Evolutionary conservation across 2,888 invertebrate species (phyloP).

Genomic region (Acronicta alni): DNA sequence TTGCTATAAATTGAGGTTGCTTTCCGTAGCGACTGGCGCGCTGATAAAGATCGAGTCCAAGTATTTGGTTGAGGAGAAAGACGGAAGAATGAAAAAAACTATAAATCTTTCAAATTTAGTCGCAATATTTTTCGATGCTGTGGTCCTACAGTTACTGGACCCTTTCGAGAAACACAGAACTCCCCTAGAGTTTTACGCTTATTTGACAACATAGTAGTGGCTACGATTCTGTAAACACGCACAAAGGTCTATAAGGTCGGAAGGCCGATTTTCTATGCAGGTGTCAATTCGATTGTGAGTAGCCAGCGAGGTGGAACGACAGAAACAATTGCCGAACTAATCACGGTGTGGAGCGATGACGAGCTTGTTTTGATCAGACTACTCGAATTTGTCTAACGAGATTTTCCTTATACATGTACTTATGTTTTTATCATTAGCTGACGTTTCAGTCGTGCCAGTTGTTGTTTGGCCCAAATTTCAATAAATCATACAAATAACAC

Average conservation of each 20-base stretch:
- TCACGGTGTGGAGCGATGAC: conserved; percentile 19
- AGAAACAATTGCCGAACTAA: conserved; percentile 43
- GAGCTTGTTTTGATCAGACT: conserved; percentile 12
- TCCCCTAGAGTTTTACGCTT: neutral
- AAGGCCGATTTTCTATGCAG: conserved; percentile 52
- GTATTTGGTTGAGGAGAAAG: too few relatives aligned
- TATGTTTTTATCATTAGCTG: too few relatives aligned
- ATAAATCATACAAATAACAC: too few relatives aligned
- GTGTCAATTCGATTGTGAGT: conserved; percentile 47
- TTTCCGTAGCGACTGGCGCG: too few relatives aligned
- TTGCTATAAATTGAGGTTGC: too few relatives aligned
- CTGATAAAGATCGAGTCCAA: too few relatives aligned
- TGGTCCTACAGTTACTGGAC: too few relatives aligned
- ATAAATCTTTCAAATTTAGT: too few relatives aligned
- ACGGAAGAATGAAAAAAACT: too few relatives aligned
- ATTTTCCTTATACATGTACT: conserved; percentile 1
- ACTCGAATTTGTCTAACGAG: neutral
- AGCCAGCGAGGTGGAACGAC: conserved; percentile 40
- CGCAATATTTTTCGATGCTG: too few relatives aligned
- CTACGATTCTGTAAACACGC: conserved; percentile 2
- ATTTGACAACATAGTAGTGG: neutral
- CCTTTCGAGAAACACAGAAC: neutral
- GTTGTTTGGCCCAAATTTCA: too few relatives aligned
- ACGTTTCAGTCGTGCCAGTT: too few relatives aligned
- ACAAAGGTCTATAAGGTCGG: conserved; percentile 25